Percentiles rank a stretch among this genome's conserved stretches.
phyloP scores from a whole-genome alignment of 1,140 invertebrate species.

The Orchestia grillus region DNA sequence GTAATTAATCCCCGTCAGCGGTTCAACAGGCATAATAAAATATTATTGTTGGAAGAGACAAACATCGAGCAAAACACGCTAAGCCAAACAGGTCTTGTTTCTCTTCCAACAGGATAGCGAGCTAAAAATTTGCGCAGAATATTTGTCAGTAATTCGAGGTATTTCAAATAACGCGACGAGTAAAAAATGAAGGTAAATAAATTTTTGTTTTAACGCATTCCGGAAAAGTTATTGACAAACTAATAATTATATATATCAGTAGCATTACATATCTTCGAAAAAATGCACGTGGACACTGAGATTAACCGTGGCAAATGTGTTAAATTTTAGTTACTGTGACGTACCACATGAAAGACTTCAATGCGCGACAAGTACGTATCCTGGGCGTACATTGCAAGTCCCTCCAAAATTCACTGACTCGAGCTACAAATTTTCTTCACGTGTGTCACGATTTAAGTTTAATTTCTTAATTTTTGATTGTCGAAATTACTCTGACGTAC shows the following conservation, averaged over 20 bases:
- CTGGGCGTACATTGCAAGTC: neutral
- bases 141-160: no score
- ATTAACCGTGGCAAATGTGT: neutral
- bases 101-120: neutral
- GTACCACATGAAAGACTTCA: neutral
- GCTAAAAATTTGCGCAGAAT: no score
- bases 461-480: no score
- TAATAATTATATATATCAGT: neutral
- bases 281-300: neutral
- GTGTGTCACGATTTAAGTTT: no score
- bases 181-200: neutral
- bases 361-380: neutral
- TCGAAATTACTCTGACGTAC: no score
- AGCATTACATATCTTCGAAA: neutral
- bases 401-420: no score
- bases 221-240: neutral
- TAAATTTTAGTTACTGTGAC: neutral
- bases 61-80: neutral
- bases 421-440: no score
- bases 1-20: neutral
- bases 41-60: neutral
- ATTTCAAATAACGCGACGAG: no score
- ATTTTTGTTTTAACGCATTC: neutral
- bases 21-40: neutral
- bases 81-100: neutral